These are phyloP conservation scores for Saccostrea glomerata DNA, from an alignment of 1,140 invertebrate species.

Conservation along the genomic window DNA sequence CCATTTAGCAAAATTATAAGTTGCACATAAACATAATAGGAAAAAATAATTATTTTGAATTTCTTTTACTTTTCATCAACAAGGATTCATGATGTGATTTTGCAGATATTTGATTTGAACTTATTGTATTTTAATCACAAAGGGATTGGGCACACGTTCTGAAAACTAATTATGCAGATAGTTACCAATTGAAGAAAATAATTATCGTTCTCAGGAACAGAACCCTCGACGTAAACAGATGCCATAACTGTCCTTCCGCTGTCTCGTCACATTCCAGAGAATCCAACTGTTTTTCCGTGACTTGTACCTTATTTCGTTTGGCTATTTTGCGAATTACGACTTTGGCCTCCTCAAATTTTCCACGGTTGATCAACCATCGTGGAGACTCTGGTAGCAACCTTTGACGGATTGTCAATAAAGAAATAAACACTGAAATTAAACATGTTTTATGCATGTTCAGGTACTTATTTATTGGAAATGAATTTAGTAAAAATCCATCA, in stretches of 20 bases:
- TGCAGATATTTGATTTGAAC: background rate
- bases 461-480: too few relatives aligned
- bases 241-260: conserved; percentile 80
- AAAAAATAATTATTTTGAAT: too few relatives aligned
- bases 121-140: background rate
- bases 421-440: too few relatives aligned
- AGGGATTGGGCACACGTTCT: too few relatives aligned
- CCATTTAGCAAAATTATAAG: too few relatives aligned
- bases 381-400: conserved; percentile 55
- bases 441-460: too few relatives aligned
- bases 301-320: conserved; percentile 48
- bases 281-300: conserved; percentile 52
- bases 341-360: conserved; percentile 50
- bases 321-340: conserved; percentile 55
- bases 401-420: background rate
- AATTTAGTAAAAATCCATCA: too few relatives aligned
- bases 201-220: conserved; percentile 51
- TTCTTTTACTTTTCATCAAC: background rate
- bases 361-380: conserved; percentile 50
- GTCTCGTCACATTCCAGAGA: conserved; percentile 23
- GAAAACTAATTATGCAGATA: background rate
- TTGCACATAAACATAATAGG: too few relatives aligned
- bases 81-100: background rate
- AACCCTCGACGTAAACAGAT: conserved; percentile 51
- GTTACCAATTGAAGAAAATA: conserved; percentile 61